Percentiles rank a stretch among this genome's conserved stretches.
Conservation (phyloP, 2,888 invertebrate species). For the Sinohyriopsis cumingii region DNA sequence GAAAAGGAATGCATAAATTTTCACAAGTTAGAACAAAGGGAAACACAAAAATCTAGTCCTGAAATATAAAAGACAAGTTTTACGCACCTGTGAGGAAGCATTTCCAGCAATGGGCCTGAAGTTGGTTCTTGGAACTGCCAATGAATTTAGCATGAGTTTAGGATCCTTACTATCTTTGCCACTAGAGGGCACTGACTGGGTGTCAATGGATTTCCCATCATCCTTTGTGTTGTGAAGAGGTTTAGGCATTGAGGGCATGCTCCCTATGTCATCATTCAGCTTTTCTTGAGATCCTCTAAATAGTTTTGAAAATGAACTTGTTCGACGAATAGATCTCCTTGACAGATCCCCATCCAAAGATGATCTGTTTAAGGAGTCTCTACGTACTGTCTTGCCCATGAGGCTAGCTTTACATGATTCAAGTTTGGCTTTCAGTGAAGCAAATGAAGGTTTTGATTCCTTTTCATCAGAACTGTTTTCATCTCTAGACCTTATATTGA, state of each 20-base stretch:
- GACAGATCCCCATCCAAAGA: conserved; percentile 22
- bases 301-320: conserved; percentile 47
- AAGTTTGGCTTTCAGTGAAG: conserved; percentile 62
- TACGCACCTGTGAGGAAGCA: conserved; percentile 17
- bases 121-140: conserved; percentile 38
- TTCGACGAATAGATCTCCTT: conserved; percentile 43
- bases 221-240: conserved; percentile 8
- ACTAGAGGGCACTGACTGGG: conserved; percentile 4
- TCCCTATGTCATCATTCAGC: neutral
- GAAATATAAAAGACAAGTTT: too few relatives aligned
- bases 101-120: conserved; percentile 40
- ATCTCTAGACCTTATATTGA: conserved; percentile 33
- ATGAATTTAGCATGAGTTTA: conserved; percentile 36
- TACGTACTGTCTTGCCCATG: conserved; percentile 34
- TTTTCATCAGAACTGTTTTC: conserved; percentile 19
- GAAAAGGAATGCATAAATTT: too few relatives aligned
- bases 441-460: conserved; percentile 38
- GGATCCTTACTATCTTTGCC: conserved; percentile 11
- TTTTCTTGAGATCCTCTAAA: conserved; percentile 26
- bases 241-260: neutral
- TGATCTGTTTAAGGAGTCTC: conserved; percentile 22
- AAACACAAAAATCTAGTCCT: too few relatives aligned
- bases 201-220: conserved; percentile 17
- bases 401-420: conserved; percentile 60
- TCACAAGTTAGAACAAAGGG: too few relatives aligned